Base-by-base conservation (phyloP, 2,888 invertebrate species). In the Patella pellucida region DNA sequence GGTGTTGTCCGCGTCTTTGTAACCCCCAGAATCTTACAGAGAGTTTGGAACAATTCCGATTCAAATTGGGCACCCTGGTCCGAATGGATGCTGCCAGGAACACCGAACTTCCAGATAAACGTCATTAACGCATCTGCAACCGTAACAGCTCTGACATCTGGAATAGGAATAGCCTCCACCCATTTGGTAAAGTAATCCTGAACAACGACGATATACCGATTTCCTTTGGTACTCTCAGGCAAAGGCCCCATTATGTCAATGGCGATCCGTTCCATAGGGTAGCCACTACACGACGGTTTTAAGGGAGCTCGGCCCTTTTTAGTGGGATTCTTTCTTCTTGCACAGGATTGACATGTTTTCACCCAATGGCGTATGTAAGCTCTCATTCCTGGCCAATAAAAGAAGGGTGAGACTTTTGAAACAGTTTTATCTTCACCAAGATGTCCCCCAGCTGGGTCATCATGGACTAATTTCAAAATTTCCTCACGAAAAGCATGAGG, bases 101-200 rank as follows among this genome's bases (percentile, higher is more conserved):
- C 52, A 7, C 71, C 71, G 7, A 71, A 71, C 71, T 15, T 5
- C 50, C 27, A 19, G 52, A 19, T n/a, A 14, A 71, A 52, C 23
- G 27, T 31, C n/a, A 71, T n/a, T 27, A 71, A 19, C 19, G 23
- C 56, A 19, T 51, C 12, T 52, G 71, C 71, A 27, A 71, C 71
- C 3, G 71, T 71, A 5, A 19, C 12, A 3, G 71, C 71, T 19
- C 23, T 19, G 1, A 52, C 54, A 54, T 71, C 52, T 14, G 52
- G 23, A 19, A 52, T 52, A 16, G 71, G 71, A 16, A 52, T 19
- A 3, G 52, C 71, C 52, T 69, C 69, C 16, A 69, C 69, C 69
- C 69, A 69, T 15, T 69, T 69, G 14, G 69, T 69, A n/a, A 69
- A 71, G 31, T 71, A 71, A 52, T 71, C 71, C 15, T 23, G 52